Base-by-base conservation (phyloP, 1,140 invertebrate species). In the Antheraea pernyi region DNA sequence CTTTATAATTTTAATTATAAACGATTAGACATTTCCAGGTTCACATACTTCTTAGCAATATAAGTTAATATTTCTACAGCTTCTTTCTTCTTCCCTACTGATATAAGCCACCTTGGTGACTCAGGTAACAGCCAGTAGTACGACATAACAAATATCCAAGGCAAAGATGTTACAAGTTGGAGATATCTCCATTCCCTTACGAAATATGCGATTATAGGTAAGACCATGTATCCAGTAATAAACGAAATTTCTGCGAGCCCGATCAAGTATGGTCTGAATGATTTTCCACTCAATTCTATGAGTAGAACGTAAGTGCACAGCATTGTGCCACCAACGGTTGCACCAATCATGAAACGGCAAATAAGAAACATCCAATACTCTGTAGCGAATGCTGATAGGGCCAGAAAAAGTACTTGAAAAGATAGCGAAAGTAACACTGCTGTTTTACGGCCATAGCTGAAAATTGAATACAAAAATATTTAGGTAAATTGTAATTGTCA, bases 181-280 rank as follows among this genome's bases (percentile, higher is more conserved):
- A 96, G 85, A 19, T 93, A 76, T 65, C 94, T 88, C 95, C 96
- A 97, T 69, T 95, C 93, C 64, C 93, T 92, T 10, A 96, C 78
- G 48, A 94, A 88, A 78, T 94, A 96, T 42, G 11, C 95, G 71
- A 95, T 93, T 0, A 93, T 91, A 3, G 95, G 91, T 0, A 42
- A 91, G 0, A 88, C 83, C 36, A 95, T 93, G 67, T 96, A 95
- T 13, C 94, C 72, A 6, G 74, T 66, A 8, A 89, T 64, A 65
- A 80, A 89, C 7, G 85, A 73, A 64, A 83, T 42, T 42, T 89
- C 88, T n/a, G 71, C 67, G 9, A 91, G 71, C 48, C 78, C 86
- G 5, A 77, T 72, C 3, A 86, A 30, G 63, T 88, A 89, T 6
- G 86, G 83, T 65, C 86, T 79, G 53, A 91, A 90, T 2, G 87